A percentile compares a stretch with the other conserved stretches of the same genome.
These are phyloP conservation scores for Monochamus saltuarius DNA, from an alignment of 1,140 invertebrate species.

Conservation along the genomic window DNA sequence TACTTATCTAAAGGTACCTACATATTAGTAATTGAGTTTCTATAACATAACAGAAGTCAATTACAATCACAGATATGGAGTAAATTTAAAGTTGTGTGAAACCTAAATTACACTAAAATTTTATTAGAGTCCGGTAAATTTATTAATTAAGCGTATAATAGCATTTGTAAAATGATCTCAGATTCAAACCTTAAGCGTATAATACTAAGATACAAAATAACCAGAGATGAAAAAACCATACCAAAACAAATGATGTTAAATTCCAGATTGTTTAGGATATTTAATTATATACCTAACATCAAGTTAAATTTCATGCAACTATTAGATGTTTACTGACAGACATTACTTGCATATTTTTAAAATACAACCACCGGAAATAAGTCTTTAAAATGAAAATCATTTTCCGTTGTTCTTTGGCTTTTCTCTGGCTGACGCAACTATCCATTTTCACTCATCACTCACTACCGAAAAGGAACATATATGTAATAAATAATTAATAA, in stretches of 20 bases:
- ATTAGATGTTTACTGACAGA: slow-evolving; percentile 5
- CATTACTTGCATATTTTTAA: slow-evolving; percentile 8
- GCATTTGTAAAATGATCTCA: slow-evolving; percentile 24
- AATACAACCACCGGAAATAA: slow-evolving; percentile 11
- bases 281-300: slow-evolving; percentile 1
- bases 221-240: slow-evolving; percentile 14
- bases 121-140: slow-evolving; percentile 21
- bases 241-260: background rate
- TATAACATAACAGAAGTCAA: slow-evolving; percentile 12
- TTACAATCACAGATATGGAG: slow-evolving; percentile 41
- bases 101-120: slow-evolving; percentile 24
- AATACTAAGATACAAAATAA: slow-evolving; percentile 32
- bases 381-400: slow-evolving; percentile 11
- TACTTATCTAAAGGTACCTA: slow-evolving; percentile 7
- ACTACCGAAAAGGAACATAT: slow-evolving; percentile 37
- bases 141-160: slow-evolving; percentile 25
- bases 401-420: slow-evolving; percentile 25
- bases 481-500: slow-evolving; percentile 29
- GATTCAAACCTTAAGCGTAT: slow-evolving; percentile 36
- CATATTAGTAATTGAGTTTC: slow-evolving; percentile 10
- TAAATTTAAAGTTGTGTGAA: slow-evolving; percentile 30
- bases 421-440: slow-evolving; percentile 26
- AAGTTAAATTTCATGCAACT: slow-evolving; percentile 1
- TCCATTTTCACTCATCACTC: slow-evolving; percentile 28
- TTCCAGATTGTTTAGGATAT: background rate